These are phyloP conservation scores for Platorchestia sp. DNA, from an alignment of 1,140 invertebrate species.

Conservation along the genomic window DNA sequence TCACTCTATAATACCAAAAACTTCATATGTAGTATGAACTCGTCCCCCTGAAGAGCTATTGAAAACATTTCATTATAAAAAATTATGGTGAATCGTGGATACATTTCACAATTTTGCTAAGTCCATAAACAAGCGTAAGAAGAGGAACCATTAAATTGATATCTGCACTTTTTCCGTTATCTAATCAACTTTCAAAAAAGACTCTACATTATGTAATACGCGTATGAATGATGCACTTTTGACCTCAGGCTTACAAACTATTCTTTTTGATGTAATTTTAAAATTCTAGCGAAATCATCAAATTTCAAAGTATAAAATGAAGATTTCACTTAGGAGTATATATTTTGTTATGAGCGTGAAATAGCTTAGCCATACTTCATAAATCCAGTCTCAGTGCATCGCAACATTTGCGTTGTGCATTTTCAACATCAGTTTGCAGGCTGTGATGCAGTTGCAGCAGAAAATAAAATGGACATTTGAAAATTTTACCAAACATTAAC, in stretches of 20 bases:
- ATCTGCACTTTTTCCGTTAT: background rate
- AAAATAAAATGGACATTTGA: background rate
- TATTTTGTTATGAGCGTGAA: background rate
- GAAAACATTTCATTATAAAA: background rate
- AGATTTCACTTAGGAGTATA: background rate
- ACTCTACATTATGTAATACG: background rate
- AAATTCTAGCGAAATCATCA: too few relatives aligned
- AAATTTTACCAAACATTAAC: background rate
- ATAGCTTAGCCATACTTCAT: background rate
- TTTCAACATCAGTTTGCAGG: background rate
- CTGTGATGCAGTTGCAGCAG: background rate
- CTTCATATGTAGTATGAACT: background rate
- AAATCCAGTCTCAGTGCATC: background rate
- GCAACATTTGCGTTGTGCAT: background rate
- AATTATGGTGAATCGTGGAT: background rate
- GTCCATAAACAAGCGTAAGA: background rate
- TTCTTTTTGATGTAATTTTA: too few relatives aligned
- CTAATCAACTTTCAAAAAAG: background rate
- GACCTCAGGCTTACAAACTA: too few relatives aligned
- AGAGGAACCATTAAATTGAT: background rate
- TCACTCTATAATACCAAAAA: background rate
- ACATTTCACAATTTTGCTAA: background rate
- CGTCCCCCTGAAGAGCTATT: too few relatives aligned
- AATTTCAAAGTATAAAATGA: background rate
- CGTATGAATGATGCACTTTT: too few relatives aligned